Evolutionary conservation across 2,888 invertebrate genomes (phyloP), one percentile per base, ranked within the genome.

Genomic region (Notodonta ziczac): DNA sequence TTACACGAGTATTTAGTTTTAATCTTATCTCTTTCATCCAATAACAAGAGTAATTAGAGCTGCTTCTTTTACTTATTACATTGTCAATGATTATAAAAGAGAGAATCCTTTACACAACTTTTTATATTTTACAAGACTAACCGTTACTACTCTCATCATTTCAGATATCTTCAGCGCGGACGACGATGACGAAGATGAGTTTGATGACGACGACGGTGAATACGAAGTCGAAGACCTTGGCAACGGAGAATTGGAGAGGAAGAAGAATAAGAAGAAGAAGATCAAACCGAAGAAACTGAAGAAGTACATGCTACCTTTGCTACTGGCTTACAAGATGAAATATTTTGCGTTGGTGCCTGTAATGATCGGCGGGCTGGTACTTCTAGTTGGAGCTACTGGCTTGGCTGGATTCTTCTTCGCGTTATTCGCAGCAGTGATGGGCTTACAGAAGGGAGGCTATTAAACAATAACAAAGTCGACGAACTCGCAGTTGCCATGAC

Each of bases 391-490:
- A 65, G 96, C 97, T 0, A 97, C 97, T 0, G 97, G 97, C 16
- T 85, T 97, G 63, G 97, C 97, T 24, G 97, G 97, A 69, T 97
- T 98, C 90, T 98, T 98, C 94, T 98, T 97, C 83, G 97, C 97
- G 0, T 89, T 98, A 13, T 97, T 98, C 78, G 96, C 97, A 58
- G 97, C 97, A 2, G 96, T 96, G 5, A 96, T 97, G 94, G 97
- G 96, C 60, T 89, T 97, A 66, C 97, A 95, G 83, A 90, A 93
- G 66, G 93, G 93, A 64, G 83, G 88, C 44, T 91, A 90, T 73
- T 93, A 82, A 63, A 68, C 14, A 55, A 39, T 24, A 24, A 16
- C 78, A 80, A 83, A 84, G 85, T 86, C 84, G 85, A 86, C 82
- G 78, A 69, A 82, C 81, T 89, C 86, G 74, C 81, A 87, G 89